A percentile compares a stretch with the other conserved stretches of the same genome.
Conservation (phyloP, 2,888 invertebrate species). For the Mimas tiliae region DNA sequence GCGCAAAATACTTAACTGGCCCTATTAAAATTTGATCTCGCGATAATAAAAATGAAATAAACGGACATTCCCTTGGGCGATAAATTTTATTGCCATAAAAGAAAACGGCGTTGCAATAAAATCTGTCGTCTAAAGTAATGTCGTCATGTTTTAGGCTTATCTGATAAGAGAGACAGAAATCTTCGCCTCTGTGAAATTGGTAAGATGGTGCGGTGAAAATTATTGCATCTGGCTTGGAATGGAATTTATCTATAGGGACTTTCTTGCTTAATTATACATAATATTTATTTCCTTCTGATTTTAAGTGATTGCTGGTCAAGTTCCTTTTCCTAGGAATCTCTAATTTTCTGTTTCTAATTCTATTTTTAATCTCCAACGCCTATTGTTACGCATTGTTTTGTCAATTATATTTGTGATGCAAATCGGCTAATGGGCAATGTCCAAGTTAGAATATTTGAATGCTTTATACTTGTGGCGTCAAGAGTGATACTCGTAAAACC, state of each 20-base stretch:
- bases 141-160: conserved; percentile 67
- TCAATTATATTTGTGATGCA: too few species aligned
- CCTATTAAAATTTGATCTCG: conserved; percentile 44
- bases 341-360: neutral
- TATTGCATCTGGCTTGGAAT: conserved; percentile 34
- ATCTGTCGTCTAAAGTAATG: conserved; percentile 70
- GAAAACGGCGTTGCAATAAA: conserved; percentile 69
- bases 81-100: conserved; percentile 71
- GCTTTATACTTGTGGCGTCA: too few species aligned
- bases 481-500: too few species aligned
- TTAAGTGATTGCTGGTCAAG: neutral
- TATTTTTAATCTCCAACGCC: too few species aligned
- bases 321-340: neutral
- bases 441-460: too few species aligned
- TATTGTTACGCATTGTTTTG: too few species aligned
- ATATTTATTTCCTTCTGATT: conserved; percentile 35
- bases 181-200: conserved; percentile 52
- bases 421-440: too few species aligned
- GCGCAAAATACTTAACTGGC: conserved; percentile 18
- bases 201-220: conserved; percentile 50
- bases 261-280: conserved; percentile 39
- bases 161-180: conserved; percentile 60
- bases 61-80: conserved; percentile 51
- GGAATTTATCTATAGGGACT: conserved; percentile 31
- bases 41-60: conserved; percentile 50